Conservation (phyloP, 2,797 vertebrate genomes). For the Triplophysa yarkandensis region DNA sequence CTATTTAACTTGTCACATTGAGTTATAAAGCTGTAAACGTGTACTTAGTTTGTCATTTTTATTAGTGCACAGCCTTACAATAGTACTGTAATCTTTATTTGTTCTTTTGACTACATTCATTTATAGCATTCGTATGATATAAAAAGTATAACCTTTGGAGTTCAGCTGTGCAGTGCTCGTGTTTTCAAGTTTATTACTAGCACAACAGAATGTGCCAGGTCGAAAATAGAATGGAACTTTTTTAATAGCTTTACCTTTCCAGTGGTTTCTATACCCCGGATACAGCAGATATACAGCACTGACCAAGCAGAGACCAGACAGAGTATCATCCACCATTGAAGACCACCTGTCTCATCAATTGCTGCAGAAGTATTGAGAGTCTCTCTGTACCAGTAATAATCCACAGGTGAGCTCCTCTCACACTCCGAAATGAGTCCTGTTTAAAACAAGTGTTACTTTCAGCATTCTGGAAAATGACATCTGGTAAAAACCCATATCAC, state of each 20-base stretch:
- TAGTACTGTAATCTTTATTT: conserved; percentile 4
- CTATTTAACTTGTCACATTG: neutral
- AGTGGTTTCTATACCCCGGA: conserved; percentile 91
- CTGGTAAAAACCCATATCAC: neutral
- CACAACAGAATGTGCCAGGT: neutral
- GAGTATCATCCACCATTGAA: conserved; percentile 87
- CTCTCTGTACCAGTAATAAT: conserved; percentile 92
- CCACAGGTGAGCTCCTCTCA: conserved; percentile 82
- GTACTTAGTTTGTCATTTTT: conserved; percentile 1
- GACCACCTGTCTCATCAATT: conserved; percentile 76
- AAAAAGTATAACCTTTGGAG: neutral
- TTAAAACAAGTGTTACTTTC: neutral
- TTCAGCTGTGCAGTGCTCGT: neutral
- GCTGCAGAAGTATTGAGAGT: conserved; percentile 82
- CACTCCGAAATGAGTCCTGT: conserved; percentile 81
- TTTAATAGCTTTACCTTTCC: conserved; percentile 81
- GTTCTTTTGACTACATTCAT: conserved; percentile 4
- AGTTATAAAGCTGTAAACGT: conserved; percentile 40
- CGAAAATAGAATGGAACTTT: too few species aligned
- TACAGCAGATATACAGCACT: conserved; percentile 82
- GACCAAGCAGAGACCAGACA: conserved; percentile 83
- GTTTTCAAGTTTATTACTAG: neutral
- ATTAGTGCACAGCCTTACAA: conserved; percentile 16
- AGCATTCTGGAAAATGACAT: neutral
- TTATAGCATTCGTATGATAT: conserved; percentile 12